Evolutionary conservation across 2,888 invertebrate species (phyloP), one percentile per base, ranked within the genome.

Genomic region (Lasiommata megera): DNA sequence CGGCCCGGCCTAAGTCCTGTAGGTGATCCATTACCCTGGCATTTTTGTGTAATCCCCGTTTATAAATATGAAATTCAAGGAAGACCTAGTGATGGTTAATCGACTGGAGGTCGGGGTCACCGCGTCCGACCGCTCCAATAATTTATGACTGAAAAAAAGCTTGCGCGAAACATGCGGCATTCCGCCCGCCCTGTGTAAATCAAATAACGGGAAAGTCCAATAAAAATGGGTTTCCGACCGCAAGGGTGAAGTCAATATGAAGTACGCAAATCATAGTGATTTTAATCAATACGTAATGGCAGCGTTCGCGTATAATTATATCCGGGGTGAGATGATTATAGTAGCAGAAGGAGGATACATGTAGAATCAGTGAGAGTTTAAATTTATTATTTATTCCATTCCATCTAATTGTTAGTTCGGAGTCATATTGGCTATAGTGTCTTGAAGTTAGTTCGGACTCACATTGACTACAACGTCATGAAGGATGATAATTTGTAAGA

Each of bases 21-120:
- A 86, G 89, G 89, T 89, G 88, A 90, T 89, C 89, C 88, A 90
- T 90, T 90, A 89, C 86, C 77, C 83, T 79, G 85, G 82, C 86
- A 85, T 90, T 89, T 90, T 90, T 90, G 87, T 88, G 88, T 89
- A 90, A 90, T 87, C 89, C 88, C 78, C 88, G 88, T 88, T 87
- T 89, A 90, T 89, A 90, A 90, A 90, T 89, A 90, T 90, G 89
- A 90, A 89, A 87, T 89, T 89, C 88, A 87, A 86, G 87, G 88
- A 88, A 88, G 87, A 87, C 80, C 84, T 80, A 80, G 81, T 82
- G 86, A 88, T 88, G 88, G 79, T 90, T 90, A 90, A 90, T 90
- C 89, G 89, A 88, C 85, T 89, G 82, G 80, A 88, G 89, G 86
- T 86, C 85, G 88, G 85, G 88, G 88, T 84, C 87, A 80, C 71